Conservation (phyloP, 2,113 vertebrate species). For the Antechinus flavipes region DNA sequence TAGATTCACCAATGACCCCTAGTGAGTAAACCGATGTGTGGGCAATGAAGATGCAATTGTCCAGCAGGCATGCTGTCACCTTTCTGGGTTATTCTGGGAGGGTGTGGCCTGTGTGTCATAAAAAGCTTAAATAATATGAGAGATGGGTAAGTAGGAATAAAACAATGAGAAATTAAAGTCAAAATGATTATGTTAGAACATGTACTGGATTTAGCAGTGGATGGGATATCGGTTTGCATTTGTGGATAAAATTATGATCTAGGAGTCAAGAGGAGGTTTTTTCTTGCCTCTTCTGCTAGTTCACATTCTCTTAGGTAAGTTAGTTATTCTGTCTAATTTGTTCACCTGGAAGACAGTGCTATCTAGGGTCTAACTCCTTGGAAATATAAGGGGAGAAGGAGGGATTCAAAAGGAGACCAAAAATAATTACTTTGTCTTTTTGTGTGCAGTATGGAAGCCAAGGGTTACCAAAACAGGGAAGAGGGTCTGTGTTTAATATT, state of each 20-base stretch:
- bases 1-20: constrained; percentile 92
- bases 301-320: not conserved
- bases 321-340: not conserved
- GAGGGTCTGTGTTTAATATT: not conserved
- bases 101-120: not conserved
- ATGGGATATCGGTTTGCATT: not conserved
- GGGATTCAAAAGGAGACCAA: not conserved
- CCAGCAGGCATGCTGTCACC: not conserved
- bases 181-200: not conserved
- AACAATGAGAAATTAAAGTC: constrained; percentile 14
- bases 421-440: not conserved
- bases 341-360: not conserved
- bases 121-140: constrained; percentile 36
- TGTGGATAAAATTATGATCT: not conserved
- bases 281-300: not conserved
- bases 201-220: constrained; percentile 10
- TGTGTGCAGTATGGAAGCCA: too few species aligned
- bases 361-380: not conserved
- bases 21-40: constrained; percentile 84
- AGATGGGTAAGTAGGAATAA: not conserved
- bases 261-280: not conserved
- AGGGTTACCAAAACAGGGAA: too few species aligned
- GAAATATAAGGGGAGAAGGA: not conserved
- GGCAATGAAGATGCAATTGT: constrained; percentile 50
- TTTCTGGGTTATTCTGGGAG: not conserved